Conservation (phyloP, 2,888 invertebrate species). For the Antheraea assamensis region DNA sequence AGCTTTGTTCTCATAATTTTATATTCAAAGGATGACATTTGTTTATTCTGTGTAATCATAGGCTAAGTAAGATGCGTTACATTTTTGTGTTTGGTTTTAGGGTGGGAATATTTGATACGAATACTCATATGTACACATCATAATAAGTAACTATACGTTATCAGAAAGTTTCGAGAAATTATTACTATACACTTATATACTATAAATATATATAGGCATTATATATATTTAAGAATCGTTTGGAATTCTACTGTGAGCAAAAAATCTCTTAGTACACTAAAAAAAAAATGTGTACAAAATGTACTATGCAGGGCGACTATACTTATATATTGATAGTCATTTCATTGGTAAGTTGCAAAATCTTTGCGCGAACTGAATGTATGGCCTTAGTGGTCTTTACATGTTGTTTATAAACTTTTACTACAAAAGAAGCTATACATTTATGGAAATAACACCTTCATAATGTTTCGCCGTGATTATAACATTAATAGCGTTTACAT, state of each 20-base stretch:
- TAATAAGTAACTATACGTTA: neutral
- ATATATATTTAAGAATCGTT: too few relatives aligned
- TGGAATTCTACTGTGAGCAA: too few relatives aligned
- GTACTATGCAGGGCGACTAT: neutral
- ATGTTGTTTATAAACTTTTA: too few relatives aligned
- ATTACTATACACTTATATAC: too few relatives aligned
- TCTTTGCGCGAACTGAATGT: neutral
- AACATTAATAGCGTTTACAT: too few relatives aligned
- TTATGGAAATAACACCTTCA: neutral
- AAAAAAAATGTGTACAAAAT: neutral
- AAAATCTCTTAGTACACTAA: too few relatives aligned
- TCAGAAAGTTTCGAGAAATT: too few relatives aligned
- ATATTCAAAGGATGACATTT: neutral
- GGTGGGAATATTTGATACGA: neutral
- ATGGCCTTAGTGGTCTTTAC: neutral
- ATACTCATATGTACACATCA: neutral
- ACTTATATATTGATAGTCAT: neutral
- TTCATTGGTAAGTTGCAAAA: neutral
- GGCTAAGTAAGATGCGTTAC: neutral
- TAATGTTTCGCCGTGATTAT: neutral
- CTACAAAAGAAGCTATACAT: too few relatives aligned
- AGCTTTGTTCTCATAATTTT: neutral
- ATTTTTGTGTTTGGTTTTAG: neutral
- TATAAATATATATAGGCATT: too few relatives aligned
- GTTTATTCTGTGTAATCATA: neutral